A percentile compares a stretch with the other conserved stretches of the same genome.
Evolutionary conservation across 2,113 vertebrate species (phyloP).

Genomic region (Equus quagga): DNA sequence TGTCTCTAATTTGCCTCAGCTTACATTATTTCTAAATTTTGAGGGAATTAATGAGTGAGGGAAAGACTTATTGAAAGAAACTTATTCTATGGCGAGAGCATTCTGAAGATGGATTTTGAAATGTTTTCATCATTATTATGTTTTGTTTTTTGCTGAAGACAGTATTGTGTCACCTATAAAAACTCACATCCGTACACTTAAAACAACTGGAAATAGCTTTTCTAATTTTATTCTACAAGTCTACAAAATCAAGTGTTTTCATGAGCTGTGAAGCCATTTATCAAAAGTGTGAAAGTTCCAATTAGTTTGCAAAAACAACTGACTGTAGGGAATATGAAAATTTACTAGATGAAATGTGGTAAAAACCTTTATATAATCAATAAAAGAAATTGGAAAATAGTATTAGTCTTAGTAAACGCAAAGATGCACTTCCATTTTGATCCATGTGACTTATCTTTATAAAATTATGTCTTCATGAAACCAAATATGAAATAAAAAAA

Average conservation of each 20-base stretch:
- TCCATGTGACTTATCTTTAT: background rate
- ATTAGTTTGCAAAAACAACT: constrained; percentile 11
- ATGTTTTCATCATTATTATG: background rate
- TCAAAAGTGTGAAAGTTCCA: background rate
- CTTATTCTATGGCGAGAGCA: background rate
- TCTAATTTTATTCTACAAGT: background rate
- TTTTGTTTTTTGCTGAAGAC: background rate
- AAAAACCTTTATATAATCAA: background rate
- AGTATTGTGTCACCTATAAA: background rate
- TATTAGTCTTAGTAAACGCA: background rate
- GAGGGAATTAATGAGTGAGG: background rate
- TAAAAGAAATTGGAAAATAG: background rate
- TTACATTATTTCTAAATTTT: constrained; percentile 36
- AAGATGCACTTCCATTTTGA: background rate
- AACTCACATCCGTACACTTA: background rate
- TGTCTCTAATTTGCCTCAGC: background rate
- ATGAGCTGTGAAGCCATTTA: background rate
- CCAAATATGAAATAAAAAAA: background rate
- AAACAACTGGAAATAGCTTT: background rate
- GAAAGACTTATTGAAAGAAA: background rate
- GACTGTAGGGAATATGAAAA: background rate
- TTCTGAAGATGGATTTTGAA: background rate
- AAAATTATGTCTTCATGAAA: background rate
- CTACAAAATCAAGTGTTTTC: background rate
- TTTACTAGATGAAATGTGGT: background rate